Evolutionary conservation across 2,797 vertebrate species (phyloP).

Genomic region (Sparidentex hasta): DNA sequence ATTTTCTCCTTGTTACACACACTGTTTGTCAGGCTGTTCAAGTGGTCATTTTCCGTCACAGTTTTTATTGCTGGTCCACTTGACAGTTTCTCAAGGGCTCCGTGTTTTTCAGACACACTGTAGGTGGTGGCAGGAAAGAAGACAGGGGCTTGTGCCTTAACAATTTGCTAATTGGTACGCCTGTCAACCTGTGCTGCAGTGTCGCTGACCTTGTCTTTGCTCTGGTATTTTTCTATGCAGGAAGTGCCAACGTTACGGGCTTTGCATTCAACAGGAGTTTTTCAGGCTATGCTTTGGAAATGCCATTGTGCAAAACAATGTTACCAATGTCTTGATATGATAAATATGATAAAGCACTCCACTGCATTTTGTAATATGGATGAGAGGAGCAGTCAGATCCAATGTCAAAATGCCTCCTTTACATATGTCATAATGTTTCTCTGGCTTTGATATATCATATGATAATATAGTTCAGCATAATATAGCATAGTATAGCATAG

Average conservation of each 20-base stretch:
- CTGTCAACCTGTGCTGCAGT: conserved; percentile 53
- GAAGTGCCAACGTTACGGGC: conserved; percentile 18
- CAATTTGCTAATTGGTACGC: conserved; percentile 59
- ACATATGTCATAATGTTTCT: neutral
- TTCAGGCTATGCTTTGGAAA: conserved; percentile 23
- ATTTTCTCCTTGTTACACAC: conserved; percentile 15
- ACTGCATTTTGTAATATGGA: neutral
- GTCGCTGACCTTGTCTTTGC: conserved; percentile 59
- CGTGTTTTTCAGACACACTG: conserved; percentile 27
- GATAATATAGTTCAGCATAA: neutral
- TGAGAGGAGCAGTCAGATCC: neutral
- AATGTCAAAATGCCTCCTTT: neutral
- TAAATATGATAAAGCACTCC: conserved; percentile 5
- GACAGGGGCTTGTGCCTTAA: conserved; percentile 29
- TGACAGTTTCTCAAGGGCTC: conserved; percentile 34
- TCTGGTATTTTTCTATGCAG: conserved; percentile 45
- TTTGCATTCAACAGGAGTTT: conserved; percentile 13
- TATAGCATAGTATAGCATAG: neutral
- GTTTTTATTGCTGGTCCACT: conserved; percentile 23
- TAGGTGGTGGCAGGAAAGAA: conserved; percentile 13
- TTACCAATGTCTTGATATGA: conserved; percentile 7
- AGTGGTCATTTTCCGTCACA: conserved; percentile 21
- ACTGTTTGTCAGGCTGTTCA: conserved; percentile 28
- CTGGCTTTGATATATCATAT: no score
- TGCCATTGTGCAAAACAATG: conserved; percentile 23